These are phyloP conservation scores for Magallana gigas DNA, from an alignment of 1,140 invertebrate genomes.

Conservation along the genomic window DNA sequence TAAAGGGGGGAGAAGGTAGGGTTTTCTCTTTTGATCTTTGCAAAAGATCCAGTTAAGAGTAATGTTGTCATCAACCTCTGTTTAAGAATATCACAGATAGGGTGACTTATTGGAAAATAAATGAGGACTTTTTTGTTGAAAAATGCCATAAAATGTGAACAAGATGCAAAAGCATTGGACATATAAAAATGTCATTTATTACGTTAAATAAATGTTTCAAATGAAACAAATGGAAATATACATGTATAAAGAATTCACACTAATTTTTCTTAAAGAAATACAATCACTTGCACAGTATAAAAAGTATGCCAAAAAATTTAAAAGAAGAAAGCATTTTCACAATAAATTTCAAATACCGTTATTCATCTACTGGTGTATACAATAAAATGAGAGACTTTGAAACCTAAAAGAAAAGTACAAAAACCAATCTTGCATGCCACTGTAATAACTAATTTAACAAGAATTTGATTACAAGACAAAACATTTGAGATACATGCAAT, in stretches of 20 bases:
- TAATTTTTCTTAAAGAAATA: not conserved
- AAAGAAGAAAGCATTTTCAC: constrained; percentile 20
- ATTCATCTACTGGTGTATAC: not conserved
- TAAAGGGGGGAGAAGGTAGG: too few relatives aligned
- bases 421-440: constrained; percentile 21
- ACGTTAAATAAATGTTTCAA: constrained; percentile 23
- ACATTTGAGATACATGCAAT: not conserved
- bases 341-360: constrained; percentile 14
- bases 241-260: not conserved
- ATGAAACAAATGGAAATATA: constrained; percentile 25
- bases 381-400: not conserved
- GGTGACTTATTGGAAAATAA: too few relatives aligned
- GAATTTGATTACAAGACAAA: not conserved
- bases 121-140: too few relatives aligned
- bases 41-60: too few relatives aligned
- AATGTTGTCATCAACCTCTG: too few relatives aligned
- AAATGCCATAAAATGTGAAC: not conserved
- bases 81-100: too few relatives aligned
- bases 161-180: constrained; percentile 11
- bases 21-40: too few relatives aligned
- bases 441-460: constrained; percentile 9
- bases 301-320: constrained; percentile 17
- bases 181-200: constrained; percentile 35
- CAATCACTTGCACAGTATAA: not conserved
- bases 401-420: not conserved